phyloP scores from a whole-genome alignment of 2,888 invertebrate genomes.

The Lepidocyrtinus sp. region DNA sequence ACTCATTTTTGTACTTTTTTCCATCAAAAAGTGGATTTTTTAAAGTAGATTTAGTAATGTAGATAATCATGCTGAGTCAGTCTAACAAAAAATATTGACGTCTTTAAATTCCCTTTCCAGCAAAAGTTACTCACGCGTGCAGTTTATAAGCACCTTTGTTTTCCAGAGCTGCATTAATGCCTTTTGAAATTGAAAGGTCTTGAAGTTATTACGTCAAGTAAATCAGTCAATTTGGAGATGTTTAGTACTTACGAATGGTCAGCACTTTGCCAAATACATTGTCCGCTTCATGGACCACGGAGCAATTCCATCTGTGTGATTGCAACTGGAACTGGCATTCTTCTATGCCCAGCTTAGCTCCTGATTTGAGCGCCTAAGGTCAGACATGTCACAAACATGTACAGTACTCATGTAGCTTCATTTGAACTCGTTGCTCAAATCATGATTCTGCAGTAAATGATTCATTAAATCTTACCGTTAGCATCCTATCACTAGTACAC shows the following conservation, averaged over 20 bases:
- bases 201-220: constrained; percentile 24
- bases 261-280: constrained; percentile 89
- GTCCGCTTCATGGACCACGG: constrained; percentile 82
- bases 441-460: background rate
- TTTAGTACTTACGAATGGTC: constrained; percentile 82
- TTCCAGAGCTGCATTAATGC: background rate
- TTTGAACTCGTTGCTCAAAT: background rate
- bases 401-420: background rate
- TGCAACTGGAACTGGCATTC: constrained; percentile 93
- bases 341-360: constrained; percentile 86
- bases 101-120: background rate
- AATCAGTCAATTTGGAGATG: constrained; percentile 50
- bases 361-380: constrained; percentile 82
- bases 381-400: background rate
- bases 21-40: too few species aligned
- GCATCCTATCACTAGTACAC: constrained; percentile 82
- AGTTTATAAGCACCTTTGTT: background rate
- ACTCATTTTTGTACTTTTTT: too few species aligned
- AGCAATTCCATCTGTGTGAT: constrained; percentile 92
- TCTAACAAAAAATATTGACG: background rate
- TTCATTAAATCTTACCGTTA: constrained; percentile 75
- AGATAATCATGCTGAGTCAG: background rate
- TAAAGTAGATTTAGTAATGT: too few species aligned
- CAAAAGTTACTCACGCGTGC: background rate
- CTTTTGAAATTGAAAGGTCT: background rate